Evolutionary conservation across 30 jellyfish, hydroid and myxozoan genomes (phyloP).

Genomic region (Calvadosia cruxmelitensis): DNA sequence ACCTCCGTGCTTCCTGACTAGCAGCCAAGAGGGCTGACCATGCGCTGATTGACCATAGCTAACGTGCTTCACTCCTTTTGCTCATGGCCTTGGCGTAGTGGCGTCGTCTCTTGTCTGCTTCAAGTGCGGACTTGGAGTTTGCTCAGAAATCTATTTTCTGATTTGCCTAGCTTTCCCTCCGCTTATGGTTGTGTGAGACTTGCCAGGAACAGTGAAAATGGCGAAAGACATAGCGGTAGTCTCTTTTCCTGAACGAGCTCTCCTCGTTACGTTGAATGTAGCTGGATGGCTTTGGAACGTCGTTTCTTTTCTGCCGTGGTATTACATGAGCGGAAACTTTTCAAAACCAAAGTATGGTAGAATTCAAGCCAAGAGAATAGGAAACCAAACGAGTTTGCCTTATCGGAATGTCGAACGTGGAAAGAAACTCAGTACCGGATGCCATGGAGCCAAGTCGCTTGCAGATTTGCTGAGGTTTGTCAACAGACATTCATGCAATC

Average conservation of each 20-base stretch:
- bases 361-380: slow-evolving; percentile 39
- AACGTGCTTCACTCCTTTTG: too few species aligned
- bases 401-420: slow-evolving; percentile 36
- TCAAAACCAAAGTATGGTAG: slow-evolving; percentile 39
- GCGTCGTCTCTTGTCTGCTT: too few species aligned
- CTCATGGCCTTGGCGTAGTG: too few species aligned
- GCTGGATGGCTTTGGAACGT: slow-evolving; percentile 97
- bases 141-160: too few species aligned
- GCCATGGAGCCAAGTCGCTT: slow-evolving; percentile 42
- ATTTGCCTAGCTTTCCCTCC: too few species aligned
- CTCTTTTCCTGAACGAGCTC: slow-evolving; percentile 33
- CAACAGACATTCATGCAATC: too few species aligned
- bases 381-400: slow-evolving; percentile 32
- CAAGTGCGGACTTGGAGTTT: too few species aligned
- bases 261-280: slow-evolving; percentile 47
- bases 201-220: not conserved
- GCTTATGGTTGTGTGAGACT: not conserved
- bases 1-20: too few species aligned
- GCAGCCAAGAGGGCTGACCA: too few species aligned
- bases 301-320: slow-evolving; percentile 83
- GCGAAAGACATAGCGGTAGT: not conserved
- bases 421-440: slow-evolving; percentile 27
- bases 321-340: slow-evolving; percentile 57
- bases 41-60: too few species aligned
- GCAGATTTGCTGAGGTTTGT: slow-evolving; percentile 57